Evolutionary conservation across 2,797 vertebrate species (phyloP), one percentile per base, ranked within the genome.

Genomic region (Gallinago solitaria): DNA sequence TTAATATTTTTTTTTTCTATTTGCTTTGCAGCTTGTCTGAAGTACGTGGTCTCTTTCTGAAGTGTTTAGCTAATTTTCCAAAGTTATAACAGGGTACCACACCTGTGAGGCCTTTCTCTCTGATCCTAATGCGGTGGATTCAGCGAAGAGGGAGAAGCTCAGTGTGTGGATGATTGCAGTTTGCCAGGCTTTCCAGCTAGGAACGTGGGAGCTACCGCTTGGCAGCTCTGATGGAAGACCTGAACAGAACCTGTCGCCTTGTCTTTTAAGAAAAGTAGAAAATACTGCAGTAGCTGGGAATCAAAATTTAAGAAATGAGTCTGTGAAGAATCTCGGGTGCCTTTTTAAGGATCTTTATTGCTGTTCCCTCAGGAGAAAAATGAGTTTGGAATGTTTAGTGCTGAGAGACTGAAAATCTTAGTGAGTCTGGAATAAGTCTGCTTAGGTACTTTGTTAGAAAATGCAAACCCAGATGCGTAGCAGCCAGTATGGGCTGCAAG

Each of bases 101-200:
- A 12, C 33, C 32, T 51, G 6, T 65, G 69, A 87, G 39, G 12
- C 23, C 17, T 48, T 14, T 65, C 84, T 63, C 48, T 47, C n/a
- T 79, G 25, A 15, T 73, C 50, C 28, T 37, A 1, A 23, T 50
- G n/a, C 39, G 37, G 30, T 32, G 23, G 21, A 17, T 79, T 71
- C 25, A 70, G 68, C 61, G 39, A 56, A 43, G 2, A 75, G 50
- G 61, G 57, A 77, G 57, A 78, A 54, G 10, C 20, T 83, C 45
- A 17, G 25, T 3, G 0, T 63, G 1, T 3, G 6, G 27, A 3
- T 57, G n/a, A 23, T 12, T 61, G 43, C 27, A n/a, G 33, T 71
- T 82, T 47, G 48, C 25, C 4, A 5, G 21, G 9, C 33, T 90
- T 90, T 54, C 35, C 4, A 10, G 2, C 23, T 54, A 41, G 54